Conservation (phyloP, 2,797 vertebrate genomes). For the Glossophaga mutica region DNA sequence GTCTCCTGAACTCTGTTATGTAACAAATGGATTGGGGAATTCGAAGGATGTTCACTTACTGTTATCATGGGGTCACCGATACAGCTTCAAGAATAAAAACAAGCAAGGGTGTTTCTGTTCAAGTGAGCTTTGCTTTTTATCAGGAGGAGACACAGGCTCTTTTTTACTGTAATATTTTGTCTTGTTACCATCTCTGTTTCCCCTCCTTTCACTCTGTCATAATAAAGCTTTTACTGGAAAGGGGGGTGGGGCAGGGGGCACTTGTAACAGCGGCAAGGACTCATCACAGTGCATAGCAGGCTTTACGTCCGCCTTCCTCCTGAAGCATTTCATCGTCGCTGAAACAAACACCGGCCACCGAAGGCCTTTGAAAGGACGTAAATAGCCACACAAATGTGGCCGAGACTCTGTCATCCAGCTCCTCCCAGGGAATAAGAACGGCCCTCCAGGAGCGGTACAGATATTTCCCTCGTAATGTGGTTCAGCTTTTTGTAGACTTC, state of each 20-base stretch:
- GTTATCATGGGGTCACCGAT: neutral
- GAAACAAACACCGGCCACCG: slow-evolving; percentile 57
- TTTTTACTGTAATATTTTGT: slow-evolving; percentile 28
- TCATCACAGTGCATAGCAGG: slow-evolving; percentile 44
- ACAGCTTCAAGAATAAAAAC: slow-evolving; percentile 6
- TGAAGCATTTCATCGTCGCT: slow-evolving; percentile 62
- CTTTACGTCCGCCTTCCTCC: slow-evolving; percentile 53
- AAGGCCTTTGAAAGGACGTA: slow-evolving; percentile 54
- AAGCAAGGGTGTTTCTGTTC: neutral
- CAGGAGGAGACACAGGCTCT: slow-evolving; percentile 41
- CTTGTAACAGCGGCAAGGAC: neutral
- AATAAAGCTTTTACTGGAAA: slow-evolving; percentile 47
- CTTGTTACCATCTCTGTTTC: slow-evolving; percentile 52
- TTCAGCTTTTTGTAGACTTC: slow-evolving; percentile 12
- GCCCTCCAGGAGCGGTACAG: neutral
- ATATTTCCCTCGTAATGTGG: slow-evolving; percentile 34
- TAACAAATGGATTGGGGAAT: neutral
- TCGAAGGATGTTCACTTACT: neutral
- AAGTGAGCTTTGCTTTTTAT: slow-evolving; percentile 51
- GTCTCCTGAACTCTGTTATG: neutral
- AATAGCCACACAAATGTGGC: slow-evolving; percentile 48
- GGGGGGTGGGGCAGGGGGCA: accelerated
- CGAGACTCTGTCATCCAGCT: slow-evolving; percentile 56
- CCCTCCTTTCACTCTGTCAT: neutral
- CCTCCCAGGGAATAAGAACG: slow-evolving; percentile 40